Percentiles rank a stretch among this genome's conserved stretches.
Conservation (phyloP, 2,113 vertebrate genomes). For the Gadus macrocephalus region DNA sequence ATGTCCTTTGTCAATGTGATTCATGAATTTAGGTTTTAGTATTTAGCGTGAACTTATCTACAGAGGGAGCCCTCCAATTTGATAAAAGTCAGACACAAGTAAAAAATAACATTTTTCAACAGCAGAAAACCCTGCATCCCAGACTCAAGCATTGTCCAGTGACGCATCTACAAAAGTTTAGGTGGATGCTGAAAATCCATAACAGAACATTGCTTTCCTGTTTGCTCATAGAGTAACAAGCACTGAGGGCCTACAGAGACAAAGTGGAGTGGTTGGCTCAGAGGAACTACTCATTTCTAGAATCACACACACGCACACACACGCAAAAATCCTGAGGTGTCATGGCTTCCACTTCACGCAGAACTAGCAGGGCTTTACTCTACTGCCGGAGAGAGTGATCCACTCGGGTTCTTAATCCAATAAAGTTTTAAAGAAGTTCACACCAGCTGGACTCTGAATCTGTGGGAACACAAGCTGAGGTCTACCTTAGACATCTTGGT, state of each 20-base stretch:
- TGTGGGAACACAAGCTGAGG: not conserved
- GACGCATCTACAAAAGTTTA: constrained; percentile 28
- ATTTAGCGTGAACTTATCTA: constrained; percentile 23
- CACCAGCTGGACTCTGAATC: not conserved
- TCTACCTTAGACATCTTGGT: constrained; percentile 97
- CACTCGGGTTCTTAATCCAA: not conserved
- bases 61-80: constrained; percentile 13
- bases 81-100: constrained; percentile 29
- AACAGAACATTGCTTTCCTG: constrained; percentile 8
- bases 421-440: not conserved
- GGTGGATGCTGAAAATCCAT: constrained; percentile 34
- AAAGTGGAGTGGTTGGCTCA: constrained; percentile 28
- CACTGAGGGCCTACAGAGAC: constrained; percentile 3
- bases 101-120: constrained; percentile 6
- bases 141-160: constrained; percentile 16
- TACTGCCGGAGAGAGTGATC: not conserved
- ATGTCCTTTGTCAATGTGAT: constrained; percentile 11
- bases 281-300: constrained; percentile 14
- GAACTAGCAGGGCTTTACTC: not conserved
- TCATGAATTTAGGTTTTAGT: not conserved
- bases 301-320: constrained; percentile 10
- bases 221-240: not conserved
- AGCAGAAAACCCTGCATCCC: constrained; percentile 30
- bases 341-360: not conserved
- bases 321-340: not conserved